These are phyloP conservation scores for Gnathonemus echidnorhynchus DNA, from an alignment of 2,113 vertebrate species.

Conservation along the genomic window DNA sequence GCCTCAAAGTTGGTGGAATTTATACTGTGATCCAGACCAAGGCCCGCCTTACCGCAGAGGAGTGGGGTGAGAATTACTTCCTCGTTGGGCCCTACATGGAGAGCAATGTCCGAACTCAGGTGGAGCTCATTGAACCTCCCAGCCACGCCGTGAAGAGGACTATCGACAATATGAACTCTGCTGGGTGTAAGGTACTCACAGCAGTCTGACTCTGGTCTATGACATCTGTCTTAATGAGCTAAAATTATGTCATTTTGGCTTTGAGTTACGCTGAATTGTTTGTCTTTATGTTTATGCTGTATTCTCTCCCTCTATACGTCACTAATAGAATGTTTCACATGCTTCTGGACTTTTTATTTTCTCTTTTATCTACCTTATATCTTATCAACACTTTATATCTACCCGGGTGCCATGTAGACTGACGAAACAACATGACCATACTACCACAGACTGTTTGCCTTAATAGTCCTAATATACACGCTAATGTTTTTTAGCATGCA, in stretches of 20 bases:
- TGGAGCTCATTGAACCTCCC: slow-evolving; percentile 81
- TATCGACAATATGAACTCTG: slow-evolving; percentile 84
- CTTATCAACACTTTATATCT: neutral
- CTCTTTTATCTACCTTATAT: neutral
- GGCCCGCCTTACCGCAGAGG: slow-evolving; percentile 80
- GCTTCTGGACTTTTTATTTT: neutral
- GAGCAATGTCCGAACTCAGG: slow-evolving; percentile 83
- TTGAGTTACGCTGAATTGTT: neutral
- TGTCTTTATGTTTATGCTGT: neutral
- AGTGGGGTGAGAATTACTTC: slow-evolving; percentile 91
- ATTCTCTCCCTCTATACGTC: neutral
- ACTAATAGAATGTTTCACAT: neutral
- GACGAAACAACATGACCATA: neutral
- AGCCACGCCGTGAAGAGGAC: slow-evolving; percentile 67
- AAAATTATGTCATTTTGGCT: neutral
- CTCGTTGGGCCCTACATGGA: slow-evolving; percentile 84
- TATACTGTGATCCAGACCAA: slow-evolving; percentile 93
- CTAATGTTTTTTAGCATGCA: neutral
- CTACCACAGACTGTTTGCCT: neutral
- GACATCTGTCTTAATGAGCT: neutral
- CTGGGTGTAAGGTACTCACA: slow-evolving; percentile 78
- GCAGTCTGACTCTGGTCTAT: neutral
- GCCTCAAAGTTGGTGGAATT: slow-evolving; percentile 75
- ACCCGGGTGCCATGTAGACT: neutral
- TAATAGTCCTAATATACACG: neutral